Evolutionary conservation across 2,797 vertebrate species (phyloP).

Genomic region (Pyrocephalus nanus): DNA sequence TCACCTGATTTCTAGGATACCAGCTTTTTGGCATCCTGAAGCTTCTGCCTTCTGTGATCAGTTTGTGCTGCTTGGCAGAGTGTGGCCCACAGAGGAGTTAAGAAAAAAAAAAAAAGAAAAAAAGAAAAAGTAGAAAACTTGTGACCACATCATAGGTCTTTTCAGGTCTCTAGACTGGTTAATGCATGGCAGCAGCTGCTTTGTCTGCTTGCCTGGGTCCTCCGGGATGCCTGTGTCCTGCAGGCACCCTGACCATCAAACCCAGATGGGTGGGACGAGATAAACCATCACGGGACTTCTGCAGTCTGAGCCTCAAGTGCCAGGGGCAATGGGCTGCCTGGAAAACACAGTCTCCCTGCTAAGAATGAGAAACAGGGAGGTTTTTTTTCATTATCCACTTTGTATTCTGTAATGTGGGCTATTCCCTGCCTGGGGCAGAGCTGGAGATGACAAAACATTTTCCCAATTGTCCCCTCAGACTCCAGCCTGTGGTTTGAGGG

Average conservation of each 20-base stretch:
- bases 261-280: neutral
- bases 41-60: neutral
- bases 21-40: neutral
- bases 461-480: neutral
- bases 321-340: neutral
- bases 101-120: neutral
- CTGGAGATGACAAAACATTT: slow-evolving; percentile 6
- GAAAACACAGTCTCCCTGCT: neutral
- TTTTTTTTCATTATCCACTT: neutral
- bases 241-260: neutral
- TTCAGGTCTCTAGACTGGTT: neutral
- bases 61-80: neutral
- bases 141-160: neutral
- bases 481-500: neutral
- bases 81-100: neutral
- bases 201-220: neutral
- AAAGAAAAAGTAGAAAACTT: neutral
- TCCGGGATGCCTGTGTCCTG: neutral
- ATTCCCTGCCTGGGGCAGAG: neutral
- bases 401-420: neutral
- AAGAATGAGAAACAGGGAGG: neutral
- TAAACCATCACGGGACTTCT: neutral
- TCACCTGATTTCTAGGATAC: neutral
- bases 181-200: neutral
- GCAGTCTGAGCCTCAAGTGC: neutral